Conservation (phyloP, 2,113 vertebrate species). For the Cyphotilapia sp. region DNA sequence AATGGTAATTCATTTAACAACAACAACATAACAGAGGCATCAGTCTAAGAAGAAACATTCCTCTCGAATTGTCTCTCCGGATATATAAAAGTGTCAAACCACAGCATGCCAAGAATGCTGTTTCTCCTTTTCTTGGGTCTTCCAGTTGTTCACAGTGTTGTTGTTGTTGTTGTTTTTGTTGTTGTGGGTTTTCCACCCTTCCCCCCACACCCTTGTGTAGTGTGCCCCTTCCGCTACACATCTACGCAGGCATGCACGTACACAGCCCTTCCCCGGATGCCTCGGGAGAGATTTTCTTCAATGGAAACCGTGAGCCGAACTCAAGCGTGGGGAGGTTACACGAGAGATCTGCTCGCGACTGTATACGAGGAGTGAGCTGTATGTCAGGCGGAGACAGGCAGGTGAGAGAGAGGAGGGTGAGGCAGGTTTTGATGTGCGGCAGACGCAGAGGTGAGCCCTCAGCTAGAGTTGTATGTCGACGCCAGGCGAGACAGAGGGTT, state of each 20-base stretch:
- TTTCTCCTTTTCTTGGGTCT: neutral
- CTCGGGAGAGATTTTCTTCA: slow-evolving; percentile 29
- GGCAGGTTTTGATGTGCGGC: slow-evolving; percentile 9
- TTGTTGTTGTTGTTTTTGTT: neutral
- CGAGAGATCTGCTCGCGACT: slow-evolving; percentile 7
- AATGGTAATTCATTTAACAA: neutral
- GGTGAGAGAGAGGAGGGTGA: neutral
- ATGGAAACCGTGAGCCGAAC: neutral
- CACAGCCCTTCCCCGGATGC: neutral
- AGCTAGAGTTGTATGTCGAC: neutral
- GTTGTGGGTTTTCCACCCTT: neutral
- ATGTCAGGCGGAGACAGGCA: slow-evolving; percentile 14
- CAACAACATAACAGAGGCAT: neutral
- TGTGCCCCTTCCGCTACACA: neutral
- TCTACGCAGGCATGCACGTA: neutral
- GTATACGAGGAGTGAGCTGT: neutral
- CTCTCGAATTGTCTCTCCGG: neutral
- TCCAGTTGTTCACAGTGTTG: slow-evolving; percentile 8
- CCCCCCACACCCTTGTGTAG: neutral
- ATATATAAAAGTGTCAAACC: neutral
- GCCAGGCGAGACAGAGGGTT: neutral
- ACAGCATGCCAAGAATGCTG: slow-evolving; percentile 17
- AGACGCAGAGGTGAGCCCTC: slow-evolving; percentile 20
- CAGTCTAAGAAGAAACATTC: neutral
- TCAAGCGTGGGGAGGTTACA: slow-evolving; percentile 9